Evolutionary conservation across 1,140 invertebrate species (phyloP), one percentile per base, ranked within the genome.

Genomic region (Parapsyche elsis): DNA sequence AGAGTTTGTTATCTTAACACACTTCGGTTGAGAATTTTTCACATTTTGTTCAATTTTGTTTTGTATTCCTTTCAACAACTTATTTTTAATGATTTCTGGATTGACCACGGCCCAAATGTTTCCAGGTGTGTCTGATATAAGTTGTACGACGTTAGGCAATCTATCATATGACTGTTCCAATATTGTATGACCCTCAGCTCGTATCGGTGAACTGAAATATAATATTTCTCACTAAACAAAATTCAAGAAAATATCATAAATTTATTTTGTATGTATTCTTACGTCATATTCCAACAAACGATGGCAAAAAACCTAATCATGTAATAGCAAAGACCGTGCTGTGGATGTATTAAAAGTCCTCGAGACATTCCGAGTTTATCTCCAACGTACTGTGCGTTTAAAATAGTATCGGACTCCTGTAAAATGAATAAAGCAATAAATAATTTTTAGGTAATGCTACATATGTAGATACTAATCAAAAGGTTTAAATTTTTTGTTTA

Each of bases 221-320:
- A 23, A 71, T 26, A 38, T 45, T 23, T 4, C 1, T 10, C 5
- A 16, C 10, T 67, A 71, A 14, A 71, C 12, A 38, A 16, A 5
- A 26, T 5, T 10, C 30, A 71, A 71, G n/a, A 38, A 38, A 38
- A 71, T 30, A 53, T 78, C 76, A 71, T 78, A 46, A 71, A 80
- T 46, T 14, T 70, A 45, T 57, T 46, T 0, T 57, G 16, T 70
- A 30, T 7, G 16, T 16, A 80, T 45, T 75, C 80, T 79, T 84
- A 87, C 86, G 83, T 85, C 57, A 78, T 85, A 64, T 83, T 82
- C 87, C 87, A 88, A 67, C 86, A 83, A 9, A 87, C 84, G 14
- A 86, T 80, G 9, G 85, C 87, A 81, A 83, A 85, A 84, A 86
- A 85, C 30, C 85, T 81, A 0, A 81, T 80, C 38, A 88, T 76